A percentile compares a stretch with the other conserved stretches of the same genome.
phyloP scores from a whole-genome alignment of 2,888 invertebrate species.

The Philhelius pedissequus region DNA sequence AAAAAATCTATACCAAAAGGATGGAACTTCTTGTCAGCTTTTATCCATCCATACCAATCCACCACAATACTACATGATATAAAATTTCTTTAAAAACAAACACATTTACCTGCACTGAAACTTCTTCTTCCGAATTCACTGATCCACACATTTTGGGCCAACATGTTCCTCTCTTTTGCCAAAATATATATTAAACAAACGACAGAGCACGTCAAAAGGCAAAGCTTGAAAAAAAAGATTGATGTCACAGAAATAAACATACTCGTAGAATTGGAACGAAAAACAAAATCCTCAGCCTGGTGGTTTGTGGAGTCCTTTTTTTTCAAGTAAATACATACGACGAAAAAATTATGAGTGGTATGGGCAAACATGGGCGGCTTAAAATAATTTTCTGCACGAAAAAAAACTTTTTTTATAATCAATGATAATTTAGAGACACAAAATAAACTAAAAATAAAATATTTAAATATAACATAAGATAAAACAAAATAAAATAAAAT shows the following conservation, averaged over 20 bases:
- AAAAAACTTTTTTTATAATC: too few relatives aligned
- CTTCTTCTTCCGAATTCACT: background rate
- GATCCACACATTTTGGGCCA: background rate
- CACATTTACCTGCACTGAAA: background rate
- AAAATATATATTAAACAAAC: constrained; percentile 37
- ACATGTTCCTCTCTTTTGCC: background rate
- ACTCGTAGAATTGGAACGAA: constrained; percentile 8
- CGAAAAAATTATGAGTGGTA: background rate
- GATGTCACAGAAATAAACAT: constrained; percentile 57
- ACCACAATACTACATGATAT: background rate
- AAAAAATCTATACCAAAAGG: constrained; percentile 5
- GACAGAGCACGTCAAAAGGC: constrained; percentile 49
- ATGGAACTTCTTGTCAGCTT: background rate
- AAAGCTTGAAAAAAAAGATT: constrained; percentile 46
- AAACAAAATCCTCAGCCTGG: background rate
- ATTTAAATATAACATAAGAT: too few relatives aligned
- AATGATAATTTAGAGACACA: too few relatives aligned
- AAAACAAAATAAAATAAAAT: too few relatives aligned
- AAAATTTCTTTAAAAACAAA: constrained; percentile 8
- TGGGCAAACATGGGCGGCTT: background rate
- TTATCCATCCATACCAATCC: background rate
- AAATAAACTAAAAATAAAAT: too few relatives aligned
- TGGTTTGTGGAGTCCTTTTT: background rate
- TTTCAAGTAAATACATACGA: background rate
- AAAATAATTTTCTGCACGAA: background rate